Percentiles rank a stretch among this genome's conserved stretches.
Evolutionary conservation across 2,888 invertebrate genomes (phyloP).

Genomic region (Automeris io): DNA sequence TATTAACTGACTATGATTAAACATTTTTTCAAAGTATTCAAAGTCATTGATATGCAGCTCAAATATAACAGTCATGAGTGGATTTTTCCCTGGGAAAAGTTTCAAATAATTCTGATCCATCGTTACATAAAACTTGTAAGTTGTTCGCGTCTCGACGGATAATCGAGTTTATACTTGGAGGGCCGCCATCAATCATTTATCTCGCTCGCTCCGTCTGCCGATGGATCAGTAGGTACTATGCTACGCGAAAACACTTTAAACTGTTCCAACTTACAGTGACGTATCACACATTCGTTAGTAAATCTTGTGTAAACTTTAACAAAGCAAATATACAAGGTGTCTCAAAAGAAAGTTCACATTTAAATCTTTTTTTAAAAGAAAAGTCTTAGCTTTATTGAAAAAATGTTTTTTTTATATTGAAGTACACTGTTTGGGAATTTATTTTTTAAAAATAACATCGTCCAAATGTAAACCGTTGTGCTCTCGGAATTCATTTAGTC

Average conservation of each 20-base stretch:
- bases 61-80: constrained; percentile 72
- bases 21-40: too few relatives aligned
- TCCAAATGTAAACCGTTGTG: too few relatives aligned
- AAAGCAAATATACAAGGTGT: neutral
- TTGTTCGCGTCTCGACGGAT: constrained; percentile 76
- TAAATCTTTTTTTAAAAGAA: too few relatives aligned
- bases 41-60: constrained; percentile 62
- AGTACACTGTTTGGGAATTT: too few relatives aligned
- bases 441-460: too few relatives aligned
- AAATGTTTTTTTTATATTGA: too few relatives aligned
- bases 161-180: constrained; percentile 77
- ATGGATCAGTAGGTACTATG: constrained; percentile 44
- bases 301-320: neutral
- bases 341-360: too few relatives aligned
- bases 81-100: constrained; percentile 61
- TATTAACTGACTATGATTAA: too few relatives aligned
- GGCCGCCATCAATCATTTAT: constrained; percentile 76
- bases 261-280: constrained; percentile 59
- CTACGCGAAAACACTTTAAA: constrained; percentile 70
- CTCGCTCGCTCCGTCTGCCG: constrained; percentile 43
- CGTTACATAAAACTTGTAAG: constrained; percentile 77
- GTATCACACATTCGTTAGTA: constrained; percentile 41
- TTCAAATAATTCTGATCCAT: constrained; percentile 74
- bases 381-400: too few relatives aligned
- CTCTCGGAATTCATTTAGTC: too few relatives aligned